These are phyloP conservation scores for Pseudotriccus pelzelni DNA, from an alignment of 2,797 vertebrate genomes.

Conservation along the genomic window DNA sequence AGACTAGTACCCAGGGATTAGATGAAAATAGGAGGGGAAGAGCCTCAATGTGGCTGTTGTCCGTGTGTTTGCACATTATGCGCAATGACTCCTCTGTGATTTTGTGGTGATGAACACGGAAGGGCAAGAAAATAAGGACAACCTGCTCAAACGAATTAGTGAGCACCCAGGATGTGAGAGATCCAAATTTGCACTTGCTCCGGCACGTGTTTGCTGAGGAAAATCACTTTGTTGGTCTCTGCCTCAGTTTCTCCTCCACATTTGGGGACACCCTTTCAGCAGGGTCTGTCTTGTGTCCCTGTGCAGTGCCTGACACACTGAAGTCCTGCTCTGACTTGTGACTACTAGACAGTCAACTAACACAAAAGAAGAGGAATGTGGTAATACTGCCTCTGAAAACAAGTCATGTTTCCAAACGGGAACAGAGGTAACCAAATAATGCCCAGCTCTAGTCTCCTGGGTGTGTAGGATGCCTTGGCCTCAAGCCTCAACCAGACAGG, in stretches of 20 bases:
- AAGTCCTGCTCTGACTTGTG: background rate
- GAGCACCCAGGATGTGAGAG: background rate
- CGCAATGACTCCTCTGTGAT: background rate
- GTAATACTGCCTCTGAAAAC: background rate
- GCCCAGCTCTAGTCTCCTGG: background rate
- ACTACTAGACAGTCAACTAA: background rate
- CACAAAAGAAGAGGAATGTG: background rate
- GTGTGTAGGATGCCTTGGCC: background rate
- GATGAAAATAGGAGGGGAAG: conserved; percentile 27
- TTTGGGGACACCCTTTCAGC: background rate
- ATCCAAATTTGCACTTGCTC: background rate
- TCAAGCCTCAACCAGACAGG: background rate
- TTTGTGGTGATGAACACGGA: background rate
- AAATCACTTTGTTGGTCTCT: background rate
- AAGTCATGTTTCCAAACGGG: background rate
- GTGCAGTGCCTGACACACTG: background rate
- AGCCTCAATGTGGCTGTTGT: background rate
- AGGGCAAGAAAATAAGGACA: conserved; percentile 21
- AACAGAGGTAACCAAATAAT: background rate
- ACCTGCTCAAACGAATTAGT: background rate
- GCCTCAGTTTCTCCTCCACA: background rate
- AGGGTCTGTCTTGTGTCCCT: background rate
- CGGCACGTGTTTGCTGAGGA: background rate
- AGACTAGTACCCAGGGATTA: conserved; percentile 35
- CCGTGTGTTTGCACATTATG: background rate